Conservation (phyloP, 2,888 invertebrate species). For the Brachypterus glaber region DNA sequence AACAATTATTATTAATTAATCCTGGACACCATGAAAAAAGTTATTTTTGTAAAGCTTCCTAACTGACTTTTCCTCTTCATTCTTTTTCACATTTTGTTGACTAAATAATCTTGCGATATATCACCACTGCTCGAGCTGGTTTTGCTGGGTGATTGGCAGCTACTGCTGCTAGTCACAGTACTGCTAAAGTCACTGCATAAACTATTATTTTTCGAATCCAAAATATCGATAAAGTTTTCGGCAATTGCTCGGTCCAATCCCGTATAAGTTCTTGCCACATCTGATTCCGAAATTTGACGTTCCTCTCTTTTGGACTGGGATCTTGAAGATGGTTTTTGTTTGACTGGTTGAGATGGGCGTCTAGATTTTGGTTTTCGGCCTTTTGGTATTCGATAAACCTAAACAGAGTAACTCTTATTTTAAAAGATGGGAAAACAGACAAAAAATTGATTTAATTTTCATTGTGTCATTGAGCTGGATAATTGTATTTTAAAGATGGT, state of each 20-base stretch:
- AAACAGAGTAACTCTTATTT: slow-evolving; percentile 6
- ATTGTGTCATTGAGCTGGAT: neutral
- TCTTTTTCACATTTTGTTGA: slow-evolving; percentile 22
- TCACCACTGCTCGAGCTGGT: slow-evolving; percentile 23
- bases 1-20: no score
- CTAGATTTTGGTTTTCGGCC: slow-evolving; percentile 18
- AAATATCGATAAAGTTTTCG: slow-evolving; percentile 54
- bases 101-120: slow-evolving; percentile 27
- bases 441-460: neutral
- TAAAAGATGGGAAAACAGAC: neutral
- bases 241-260: slow-evolving; percentile 54
- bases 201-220: slow-evolving; percentile 45
- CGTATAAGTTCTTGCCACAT: slow-evolving; percentile 51
- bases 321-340: slow-evolving; percentile 21
- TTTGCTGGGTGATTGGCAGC: slow-evolving; percentile 14
- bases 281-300: slow-evolving; percentile 40
- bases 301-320: slow-evolving; percentile 25
- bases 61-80: no score
- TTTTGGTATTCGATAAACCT: slow-evolving; percentile 17
- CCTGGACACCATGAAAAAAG: no score
- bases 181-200: slow-evolving; percentile 30
- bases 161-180: slow-evolving; percentile 22
- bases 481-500: no score
- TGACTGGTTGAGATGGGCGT: slow-evolving; percentile 21
- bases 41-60: no score